Base-by-base conservation (phyloP, 2,113 vertebrate genomes). In the Varanus salvator region DNA sequence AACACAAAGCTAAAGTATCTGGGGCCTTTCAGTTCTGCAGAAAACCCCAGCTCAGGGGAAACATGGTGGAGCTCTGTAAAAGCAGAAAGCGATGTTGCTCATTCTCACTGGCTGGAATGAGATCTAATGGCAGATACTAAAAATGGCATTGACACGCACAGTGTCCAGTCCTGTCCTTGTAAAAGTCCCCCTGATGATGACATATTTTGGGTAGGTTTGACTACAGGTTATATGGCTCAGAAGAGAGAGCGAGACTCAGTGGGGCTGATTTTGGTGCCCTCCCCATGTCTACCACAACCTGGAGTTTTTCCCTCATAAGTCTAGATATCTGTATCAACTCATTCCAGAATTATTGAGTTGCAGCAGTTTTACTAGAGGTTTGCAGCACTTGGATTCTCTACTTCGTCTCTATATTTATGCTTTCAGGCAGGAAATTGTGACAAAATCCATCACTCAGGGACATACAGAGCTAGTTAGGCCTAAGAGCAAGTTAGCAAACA, bases 1-100 rank as follows among this genome's bases (percentile, higher is more conserved):
- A 80, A 54, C 4, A 52, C 29, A 44, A 68, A 25, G 21, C 0
- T 54, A 75, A 86, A 19, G 15, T 0, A 0, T 5, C 23, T 6
- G 44, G 87, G 52, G 54, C n/a, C 66, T 3, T 11, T 2, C 44
- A 69, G 87, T 57, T 76, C 52, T n/a, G 68, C 27, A 78, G 82
- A 93, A 34, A 64, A 29, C 64, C 1, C 15, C 54, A 83, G 44
- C 27, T 75, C 8, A 23, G 66, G 11, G 0, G 0, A 77, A 85
- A 89, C 72, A 57, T 52, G 77, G 57, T 83, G 15, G 83, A 85
- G 38, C 54, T 6, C 7, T 6, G 31, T 52, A n/a, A n/a, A 23
- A 3, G 21, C 34, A 54, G 1, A 69, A 34, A 54, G 17, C n/a
- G 48, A 69, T 50, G 27, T 78, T 78, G 4, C 23, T 29, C 76